Evolutionary conservation across 23 tunicate genomes (phyloP), one percentile per base, ranked within the genome.

Genomic region (Trididemnum clinides): DNA sequence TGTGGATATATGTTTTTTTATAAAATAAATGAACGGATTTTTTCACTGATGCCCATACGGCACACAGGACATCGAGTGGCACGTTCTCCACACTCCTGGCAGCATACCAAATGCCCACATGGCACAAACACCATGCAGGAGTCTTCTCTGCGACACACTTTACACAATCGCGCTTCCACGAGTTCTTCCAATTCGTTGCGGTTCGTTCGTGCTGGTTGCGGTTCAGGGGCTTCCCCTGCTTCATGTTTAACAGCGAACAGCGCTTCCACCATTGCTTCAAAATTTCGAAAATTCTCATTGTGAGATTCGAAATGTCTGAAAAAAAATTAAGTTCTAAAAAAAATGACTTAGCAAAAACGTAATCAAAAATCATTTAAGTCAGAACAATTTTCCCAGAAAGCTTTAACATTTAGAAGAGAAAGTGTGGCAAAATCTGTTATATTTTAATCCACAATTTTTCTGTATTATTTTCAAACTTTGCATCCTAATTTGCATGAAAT

Each of bases 101-200:
- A 90, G 26, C 72, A 33, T 1, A 89, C 81, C 26, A 90, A 34
- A 59, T 90, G 95, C 0, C 95, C 95, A 49, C 95, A 90, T 50
- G 95, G 95, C 5, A 90, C 27, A 28, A 90, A 33, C 12, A 90
- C 95, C 32, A 90, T 78, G 22, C 69, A 50, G 15, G 89, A 81
- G 6, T 70, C 70, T 1, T 69, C 65, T 28, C 31, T 50, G 76
- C 80, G 81, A 33, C 95, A 90, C 28, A 49, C 51, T 78, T 81
- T 90, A 78, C 95, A 90, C 26, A 4, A 57, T 39, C 83, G 38
- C 23, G 81, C 31, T 10, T 81, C 77, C 39, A 82, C 83, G 21
- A 88, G 70, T 21, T 77, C 62, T 64, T 57, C 26, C 30, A 88
- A 58, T 36, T 82, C 83, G 3, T 58, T n/a, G 23, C 27, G 69